Evolutionary conservation across 1,140 invertebrate species (phyloP).

Genomic region (Drosophila nasuta): DNA sequence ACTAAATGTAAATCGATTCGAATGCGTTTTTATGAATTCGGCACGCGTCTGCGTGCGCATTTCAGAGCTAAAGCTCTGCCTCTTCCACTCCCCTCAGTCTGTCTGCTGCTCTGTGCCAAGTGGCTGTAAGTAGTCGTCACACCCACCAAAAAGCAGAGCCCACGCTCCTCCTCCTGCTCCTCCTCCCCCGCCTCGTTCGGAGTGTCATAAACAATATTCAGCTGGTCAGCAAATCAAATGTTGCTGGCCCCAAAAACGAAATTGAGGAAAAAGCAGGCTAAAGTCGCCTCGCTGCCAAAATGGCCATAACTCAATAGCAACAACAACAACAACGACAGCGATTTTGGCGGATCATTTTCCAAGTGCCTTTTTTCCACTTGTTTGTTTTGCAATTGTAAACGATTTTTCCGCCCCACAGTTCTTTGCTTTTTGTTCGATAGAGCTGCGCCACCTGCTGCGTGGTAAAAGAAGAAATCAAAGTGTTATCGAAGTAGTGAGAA

Average conservation of each 20-base stretch:
- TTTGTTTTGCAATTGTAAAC: constrained; percentile 43
- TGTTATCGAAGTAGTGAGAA: not conserved
- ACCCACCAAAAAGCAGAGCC: constrained; percentile 16
- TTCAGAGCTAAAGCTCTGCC: constrained; percentile 44
- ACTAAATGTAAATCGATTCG: constrained; percentile 77
- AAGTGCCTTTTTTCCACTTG: not conserved
- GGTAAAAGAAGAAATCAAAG: constrained; percentile 36
- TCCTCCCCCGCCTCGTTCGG: not conserved
- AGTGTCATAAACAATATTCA: constrained; percentile 59
- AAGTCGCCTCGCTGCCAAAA: constrained; percentile 8
- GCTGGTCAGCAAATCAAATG: constrained; percentile 30
- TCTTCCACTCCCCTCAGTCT: not conserved
- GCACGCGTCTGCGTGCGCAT: constrained; percentile 80
- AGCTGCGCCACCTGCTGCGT: constrained; percentile 47
- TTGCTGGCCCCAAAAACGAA: constrained; percentile 39
- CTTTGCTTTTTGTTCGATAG: not conserved
- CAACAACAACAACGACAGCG: too few species aligned
- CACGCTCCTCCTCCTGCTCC: not conserved
- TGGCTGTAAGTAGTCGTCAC: constrained; percentile 23
- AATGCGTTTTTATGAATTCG: constrained; percentile 80
- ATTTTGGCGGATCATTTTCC: constrained; percentile 13
- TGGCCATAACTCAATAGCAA: not conserved
- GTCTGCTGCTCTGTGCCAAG: not conserved
- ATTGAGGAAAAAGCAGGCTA: not conserved
- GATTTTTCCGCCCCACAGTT: not conserved